These are phyloP conservation scores for Puntigrus tetrazona DNA, from an alignment of 2,113 vertebrate species.

Conservation along the genomic window DNA sequence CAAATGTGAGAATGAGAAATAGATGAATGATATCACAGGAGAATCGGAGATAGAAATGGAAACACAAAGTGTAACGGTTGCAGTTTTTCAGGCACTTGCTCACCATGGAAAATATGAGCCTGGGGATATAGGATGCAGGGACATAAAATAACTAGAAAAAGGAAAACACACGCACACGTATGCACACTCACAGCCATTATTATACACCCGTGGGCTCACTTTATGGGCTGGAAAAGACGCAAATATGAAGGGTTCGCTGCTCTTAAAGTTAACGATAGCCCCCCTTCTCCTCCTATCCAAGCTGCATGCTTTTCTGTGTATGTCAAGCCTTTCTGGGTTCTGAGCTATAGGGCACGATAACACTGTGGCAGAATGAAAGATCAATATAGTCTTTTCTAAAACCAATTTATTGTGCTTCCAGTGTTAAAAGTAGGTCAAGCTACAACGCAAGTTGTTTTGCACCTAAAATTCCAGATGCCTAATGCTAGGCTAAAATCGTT, in stretches of 20 bases:
- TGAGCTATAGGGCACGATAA: conserved; percentile 6
- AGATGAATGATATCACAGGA: conserved; percentile 29
- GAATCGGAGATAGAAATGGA: conserved; percentile 26
- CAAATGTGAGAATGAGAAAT: neutral
- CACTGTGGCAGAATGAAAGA: conserved; percentile 1
- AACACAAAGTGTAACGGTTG: conserved; percentile 64
- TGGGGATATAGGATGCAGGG: conserved; percentile 50
- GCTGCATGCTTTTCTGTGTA: conserved; percentile 52
- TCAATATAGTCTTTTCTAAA: conserved; percentile 3
- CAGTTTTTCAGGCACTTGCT: conserved; percentile 68
- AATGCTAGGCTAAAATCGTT: neutral
- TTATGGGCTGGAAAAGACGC: conserved; percentile 66
- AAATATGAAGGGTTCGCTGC: conserved; percentile 61
- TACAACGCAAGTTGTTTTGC: neutral
- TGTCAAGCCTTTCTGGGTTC: conserved; percentile 24
- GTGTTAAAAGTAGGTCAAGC: conserved; percentile 17
- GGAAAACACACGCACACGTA: conserved; percentile 46
- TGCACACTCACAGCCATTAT: conserved; percentile 35
- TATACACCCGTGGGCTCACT: conserved; percentile 62
- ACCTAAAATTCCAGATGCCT: conserved; percentile 16
- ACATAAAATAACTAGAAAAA: conserved; percentile 65
- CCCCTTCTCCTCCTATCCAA: conserved; percentile 23
- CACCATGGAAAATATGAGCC: conserved; percentile 77
- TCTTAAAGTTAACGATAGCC: conserved; percentile 58
- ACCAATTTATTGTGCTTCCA: conserved; percentile 6